These are phyloP conservation scores for Rhinolophus sinicus DNA, from an alignment of 2,113 vertebrate genomes.

Conservation along the genomic window DNA sequence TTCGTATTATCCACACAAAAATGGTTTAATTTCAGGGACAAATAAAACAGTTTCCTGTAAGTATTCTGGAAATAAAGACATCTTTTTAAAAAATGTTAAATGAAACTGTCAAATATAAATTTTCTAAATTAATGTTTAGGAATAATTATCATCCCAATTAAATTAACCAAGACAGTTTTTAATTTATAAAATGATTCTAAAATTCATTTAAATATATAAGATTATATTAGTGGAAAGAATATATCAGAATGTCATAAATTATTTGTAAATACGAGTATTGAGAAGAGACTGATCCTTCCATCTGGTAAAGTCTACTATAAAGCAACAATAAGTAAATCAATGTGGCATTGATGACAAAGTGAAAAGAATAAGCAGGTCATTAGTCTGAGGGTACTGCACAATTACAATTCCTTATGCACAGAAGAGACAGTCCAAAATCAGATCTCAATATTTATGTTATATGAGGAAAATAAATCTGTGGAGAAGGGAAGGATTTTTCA, in stretches of 20 bases:
- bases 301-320: neutral
- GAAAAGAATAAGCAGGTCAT: slow-evolving; percentile 17
- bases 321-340: slow-evolving; percentile 4
- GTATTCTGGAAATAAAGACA: slow-evolving; percentile 28
- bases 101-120: neutral
- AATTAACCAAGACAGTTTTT: slow-evolving; percentile 3
- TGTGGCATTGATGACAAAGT: neutral
- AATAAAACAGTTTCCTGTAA: neutral
- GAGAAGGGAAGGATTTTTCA: neutral
- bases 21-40: neutral
- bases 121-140: neutral
- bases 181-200: neutral
- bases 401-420: neutral
- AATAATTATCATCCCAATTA: neutral
- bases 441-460: neutral
- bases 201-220: slow-evolving; percentile 14
- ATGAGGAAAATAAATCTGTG: neutral
- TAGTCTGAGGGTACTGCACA: neutral
- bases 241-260: neutral
- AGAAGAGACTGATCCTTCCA: neutral
- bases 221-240: neutral
- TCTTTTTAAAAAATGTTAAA: slow-evolving; percentile 26
- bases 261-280: neutral
- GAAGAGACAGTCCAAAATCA: neutral
- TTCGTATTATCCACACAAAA: neutral